Evolutionary conservation across 2,888 invertebrate species (phyloP).

Genomic region (Oscheius myriophilus): DNA sequence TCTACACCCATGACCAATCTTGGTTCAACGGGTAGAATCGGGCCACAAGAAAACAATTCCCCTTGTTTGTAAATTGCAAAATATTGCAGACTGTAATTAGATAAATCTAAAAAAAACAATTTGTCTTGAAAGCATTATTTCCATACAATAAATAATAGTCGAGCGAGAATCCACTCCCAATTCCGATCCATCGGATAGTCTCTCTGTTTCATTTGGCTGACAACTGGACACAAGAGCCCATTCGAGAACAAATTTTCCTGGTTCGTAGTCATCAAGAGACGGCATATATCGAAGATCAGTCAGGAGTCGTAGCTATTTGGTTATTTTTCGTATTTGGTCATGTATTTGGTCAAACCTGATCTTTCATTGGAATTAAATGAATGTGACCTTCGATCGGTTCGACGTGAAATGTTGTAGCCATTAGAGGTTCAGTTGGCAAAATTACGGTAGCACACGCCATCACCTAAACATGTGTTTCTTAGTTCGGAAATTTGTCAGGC

Average conservation of each 20-base stretch:
- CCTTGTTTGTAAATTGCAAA: conserved; percentile 47
- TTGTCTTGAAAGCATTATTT: not conserved
- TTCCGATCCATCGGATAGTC: conserved; percentile 45
- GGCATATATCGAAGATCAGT: conserved; percentile 56
- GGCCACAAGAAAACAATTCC: conserved; percentile 48
- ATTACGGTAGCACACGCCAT: conserved; percentile 57
- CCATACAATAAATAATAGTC: conserved; percentile 46
- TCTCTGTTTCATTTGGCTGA: conserved; percentile 29
- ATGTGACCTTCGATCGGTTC: conserved; percentile 59
- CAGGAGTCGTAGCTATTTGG: conserved; percentile 47
- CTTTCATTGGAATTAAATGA: conserved; percentile 40
- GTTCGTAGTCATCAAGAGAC: conserved; percentile 40
- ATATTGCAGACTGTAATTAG: conserved; percentile 43
- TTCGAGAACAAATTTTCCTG: conserved; percentile 47
- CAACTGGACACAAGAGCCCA: conserved; percentile 57
- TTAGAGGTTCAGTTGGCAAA: conserved; percentile 46
- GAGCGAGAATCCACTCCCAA: conserved; percentile 54
- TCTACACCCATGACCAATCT: conserved; percentile 44
- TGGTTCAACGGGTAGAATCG: conserved; percentile 47
- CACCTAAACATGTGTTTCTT: conserved; percentile 39
- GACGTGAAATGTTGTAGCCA: conserved; percentile 51
- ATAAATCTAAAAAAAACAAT: not conserved
- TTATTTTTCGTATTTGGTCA: not conserved
- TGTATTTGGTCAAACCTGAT: conserved; percentile 14
- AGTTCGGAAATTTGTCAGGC: not conserved